Evolutionary conservation across 2,888 invertebrate genomes (phyloP).

Genomic region (Apotomis capreana): DNA sequence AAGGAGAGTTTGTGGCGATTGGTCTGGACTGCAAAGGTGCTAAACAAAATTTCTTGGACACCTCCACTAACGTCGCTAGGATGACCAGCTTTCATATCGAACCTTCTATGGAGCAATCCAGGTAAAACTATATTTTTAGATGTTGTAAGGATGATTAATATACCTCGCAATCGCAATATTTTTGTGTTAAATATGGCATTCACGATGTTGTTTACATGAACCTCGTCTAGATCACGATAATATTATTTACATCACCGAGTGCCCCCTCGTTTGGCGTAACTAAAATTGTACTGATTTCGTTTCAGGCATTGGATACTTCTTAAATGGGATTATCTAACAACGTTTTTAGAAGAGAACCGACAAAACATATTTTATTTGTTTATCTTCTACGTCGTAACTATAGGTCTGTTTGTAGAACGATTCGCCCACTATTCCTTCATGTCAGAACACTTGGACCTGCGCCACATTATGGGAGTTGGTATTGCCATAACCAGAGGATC

Average conservation of each 20-base stretch:
- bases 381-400: slow-evolving; percentile 96
- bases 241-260: not conserved
- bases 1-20: slow-evolving; percentile 97
- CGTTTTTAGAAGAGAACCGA: slow-evolving; percentile 96
- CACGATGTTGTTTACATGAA: no score
- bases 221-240: no score
- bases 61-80: slow-evolving; percentile 96
- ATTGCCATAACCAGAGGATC: slow-evolving; percentile 97
- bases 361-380: slow-evolving; percentile 98
- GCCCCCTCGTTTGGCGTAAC: not conserved
- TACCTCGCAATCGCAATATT: no score
- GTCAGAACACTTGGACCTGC: slow-evolving; percentile 96
- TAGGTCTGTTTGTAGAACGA: slow-evolving; percentile 96
- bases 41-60: slow-evolving; percentile 96
- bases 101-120: slow-evolving; percentile 87
- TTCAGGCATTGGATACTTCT: slow-evolving; percentile 87
- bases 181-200: no score
- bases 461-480: slow-evolving; percentile 98
- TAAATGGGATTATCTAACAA: slow-evolving; percentile 94
- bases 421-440: slow-evolving; percentile 98
- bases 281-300: slow-evolving; percentile 35
- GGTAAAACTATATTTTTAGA: slow-evolving; percentile 55
- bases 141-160: not conserved
- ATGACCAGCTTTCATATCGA: slow-evolving; percentile 98
- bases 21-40: slow-evolving; percentile 97